Evolutionary conservation across 2,797 vertebrate genomes (phyloP).

Genomic region (Xiphophorus birchmanni): DNA sequence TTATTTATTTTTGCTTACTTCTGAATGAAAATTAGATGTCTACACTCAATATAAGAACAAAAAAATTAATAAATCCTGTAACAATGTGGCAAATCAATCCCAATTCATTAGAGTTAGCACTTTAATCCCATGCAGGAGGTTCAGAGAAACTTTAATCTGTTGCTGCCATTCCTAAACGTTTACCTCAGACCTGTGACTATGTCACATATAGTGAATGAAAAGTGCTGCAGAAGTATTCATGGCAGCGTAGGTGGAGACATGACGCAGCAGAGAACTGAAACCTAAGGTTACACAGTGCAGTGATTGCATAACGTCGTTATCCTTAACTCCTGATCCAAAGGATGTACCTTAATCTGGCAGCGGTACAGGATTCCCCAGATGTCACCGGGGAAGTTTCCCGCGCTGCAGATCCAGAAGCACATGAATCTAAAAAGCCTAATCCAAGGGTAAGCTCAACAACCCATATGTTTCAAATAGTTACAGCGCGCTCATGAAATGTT

Average conservation of each 20-base stretch:
- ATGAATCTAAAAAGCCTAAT: conserved; percentile 4
- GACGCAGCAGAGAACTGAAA: neutral
- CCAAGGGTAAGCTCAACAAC: neutral
- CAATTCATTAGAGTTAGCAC: neutral
- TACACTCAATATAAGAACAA: neutral
- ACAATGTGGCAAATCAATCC: neutral
- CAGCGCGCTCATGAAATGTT: neutral
- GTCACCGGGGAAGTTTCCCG: conserved; percentile 23
- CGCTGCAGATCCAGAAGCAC: neutral
- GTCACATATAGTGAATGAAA: neutral
- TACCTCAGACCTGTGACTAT: neutral
- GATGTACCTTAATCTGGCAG: conserved; percentile 33
- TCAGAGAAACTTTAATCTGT: neutral
- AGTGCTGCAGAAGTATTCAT: neutral
- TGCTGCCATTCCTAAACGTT: conserved; percentile 1
- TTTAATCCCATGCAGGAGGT: neutral
- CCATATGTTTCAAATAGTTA: conserved; percentile 37
- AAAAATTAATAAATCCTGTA: neutral
- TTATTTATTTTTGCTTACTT: neutral
- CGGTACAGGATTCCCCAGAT: conserved; percentile 35
- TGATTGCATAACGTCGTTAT: conserved; percentile 38
- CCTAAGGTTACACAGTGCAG: conserved; percentile 34
- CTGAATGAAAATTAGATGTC: conserved; percentile 10
- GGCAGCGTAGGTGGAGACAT: conserved; percentile 11
- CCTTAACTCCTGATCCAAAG: conserved; percentile 41